Conservation (phyloP, 2,113 vertebrate genomes). For the Misgurnus anguillicaudatus region DNA sequence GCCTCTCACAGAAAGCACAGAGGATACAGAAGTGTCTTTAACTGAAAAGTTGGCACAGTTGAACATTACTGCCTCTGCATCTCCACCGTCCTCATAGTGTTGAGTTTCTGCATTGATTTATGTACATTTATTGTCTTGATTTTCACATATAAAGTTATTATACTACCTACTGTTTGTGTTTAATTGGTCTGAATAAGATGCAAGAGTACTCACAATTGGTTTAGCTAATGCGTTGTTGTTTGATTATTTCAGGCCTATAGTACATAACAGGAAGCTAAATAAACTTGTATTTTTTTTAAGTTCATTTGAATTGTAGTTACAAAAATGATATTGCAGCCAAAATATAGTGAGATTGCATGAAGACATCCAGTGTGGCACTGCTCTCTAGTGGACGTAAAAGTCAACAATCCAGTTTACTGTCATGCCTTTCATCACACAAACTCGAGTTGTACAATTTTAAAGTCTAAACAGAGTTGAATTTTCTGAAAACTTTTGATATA, state of each 20-base stretch:
- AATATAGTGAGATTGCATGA: too few species aligned
- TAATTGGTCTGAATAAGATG: not conserved
- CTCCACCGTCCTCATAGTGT: slow-evolving; percentile 23
- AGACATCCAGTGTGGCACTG: not conserved
- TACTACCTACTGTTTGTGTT: not conserved
- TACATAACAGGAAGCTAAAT: too few species aligned
- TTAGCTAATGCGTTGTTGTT: too few species aligned
- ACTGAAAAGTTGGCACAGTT: slow-evolving; percentile 80
- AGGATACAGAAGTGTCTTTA: slow-evolving; percentile 64
- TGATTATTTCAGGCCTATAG: too few species aligned
- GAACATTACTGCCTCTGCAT: slow-evolving; percentile 64
- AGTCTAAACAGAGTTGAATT: too few species aligned
- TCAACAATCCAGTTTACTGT: not conserved
- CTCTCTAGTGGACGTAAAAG: not conserved
- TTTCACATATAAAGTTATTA: slow-evolving; percentile 21
- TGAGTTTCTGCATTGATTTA: not conserved
- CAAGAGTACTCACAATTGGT: not conserved
- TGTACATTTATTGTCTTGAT: not conserved
- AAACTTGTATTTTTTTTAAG: too few species aligned
- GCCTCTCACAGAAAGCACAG: slow-evolving; percentile 69
- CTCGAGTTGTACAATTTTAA: too few species aligned
- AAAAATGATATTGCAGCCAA: too few species aligned
- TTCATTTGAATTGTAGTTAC: too few species aligned
- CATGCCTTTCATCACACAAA: too few species aligned
- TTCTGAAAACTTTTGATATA: too few species aligned